Base-by-base conservation (phyloP, 2,113 vertebrate genomes). In the Pholis gunnellus region DNA sequence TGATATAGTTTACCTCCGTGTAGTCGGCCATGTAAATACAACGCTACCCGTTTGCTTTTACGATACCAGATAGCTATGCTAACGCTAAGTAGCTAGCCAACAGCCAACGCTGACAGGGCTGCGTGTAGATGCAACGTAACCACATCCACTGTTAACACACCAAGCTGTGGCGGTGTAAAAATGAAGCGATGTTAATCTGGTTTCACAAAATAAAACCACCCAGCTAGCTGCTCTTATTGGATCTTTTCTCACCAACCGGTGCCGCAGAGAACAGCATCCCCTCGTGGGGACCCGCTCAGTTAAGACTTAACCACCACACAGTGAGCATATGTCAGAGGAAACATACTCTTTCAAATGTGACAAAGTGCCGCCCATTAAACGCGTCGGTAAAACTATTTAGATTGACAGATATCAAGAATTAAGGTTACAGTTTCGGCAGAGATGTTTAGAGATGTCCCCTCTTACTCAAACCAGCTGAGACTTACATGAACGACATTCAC, bases 1-100 rank as follows among this genome's bases (percentile, higher is more conserved):
- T 10, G 1, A 63, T 40, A 0, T 17, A 0, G 9, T 34, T 1
- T 0, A 8, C 2, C 2, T 2, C 2, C 27, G 5, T 5, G 7
- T 11, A n/a, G 9, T 2, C 38, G 4, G 4, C 4, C 17, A 0
- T 18, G 17, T 29, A 59, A 9, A 25, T n/a, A 3, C 15, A 4
- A 57, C 31, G 27, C 15, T 15, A 17, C 15, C 27, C 0, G 6
- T 54, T 57, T 71, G 6, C 1, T 31, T 42, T 34, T 10, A 44
- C 11, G 31, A 29, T 56, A 34, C 25, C 25, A 59, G 25, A 27
- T 14, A 34, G 20, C 8, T 25, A 44, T 46, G 44, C 60, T 68
- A 77, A 27, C 2, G 11, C 29, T 69, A 42, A 27, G 29, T 13
- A 52, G 46, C 61, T 56, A 14, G 78, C 54, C 56, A 68, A 34